phyloP scores from a whole-genome alignment of 2,113 vertebrate species.

The Octodon degus region DNA sequence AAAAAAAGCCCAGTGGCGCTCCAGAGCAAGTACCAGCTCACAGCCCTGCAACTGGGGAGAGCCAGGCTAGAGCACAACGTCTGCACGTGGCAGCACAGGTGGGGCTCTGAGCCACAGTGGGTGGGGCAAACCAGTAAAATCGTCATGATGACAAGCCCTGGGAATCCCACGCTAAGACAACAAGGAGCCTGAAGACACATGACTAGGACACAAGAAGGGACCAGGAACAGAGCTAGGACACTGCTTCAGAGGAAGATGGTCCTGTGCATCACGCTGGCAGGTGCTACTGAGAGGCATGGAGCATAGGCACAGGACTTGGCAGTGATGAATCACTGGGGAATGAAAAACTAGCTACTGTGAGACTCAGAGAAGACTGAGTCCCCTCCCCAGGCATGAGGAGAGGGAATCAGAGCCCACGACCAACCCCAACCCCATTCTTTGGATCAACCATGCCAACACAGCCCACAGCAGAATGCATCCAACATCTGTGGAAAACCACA shows the following conservation, averaged over 20 bases:
- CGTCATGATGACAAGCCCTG: neutral
- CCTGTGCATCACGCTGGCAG: no score
- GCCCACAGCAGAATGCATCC: no score
- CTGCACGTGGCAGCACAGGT: accelerated
- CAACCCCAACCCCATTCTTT: neutral
- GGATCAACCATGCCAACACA: neutral
- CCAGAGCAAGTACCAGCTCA: neutral
- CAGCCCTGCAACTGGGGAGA: no score
- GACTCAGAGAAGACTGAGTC: no score
- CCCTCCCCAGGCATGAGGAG: accelerated
- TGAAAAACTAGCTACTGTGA: accelerated
- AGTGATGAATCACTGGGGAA: no score
- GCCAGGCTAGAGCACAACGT: neutral
- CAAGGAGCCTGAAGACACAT: neutral
- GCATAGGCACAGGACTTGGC: accelerated
- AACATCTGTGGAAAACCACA: neutral
- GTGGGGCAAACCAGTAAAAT: neutral
- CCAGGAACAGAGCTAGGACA: neutral
- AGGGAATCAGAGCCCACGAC: accelerated
- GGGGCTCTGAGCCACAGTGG: accelerated
- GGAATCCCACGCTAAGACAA: accelerated
- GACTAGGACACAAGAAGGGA: neutral
- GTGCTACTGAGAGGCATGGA: neutral
- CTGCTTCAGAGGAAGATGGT: neutral
- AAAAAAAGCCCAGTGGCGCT: neutral